phyloP scores from a whole-genome alignment of 2,888 invertebrate genomes.

The Cerceris rybyensis region DNA sequence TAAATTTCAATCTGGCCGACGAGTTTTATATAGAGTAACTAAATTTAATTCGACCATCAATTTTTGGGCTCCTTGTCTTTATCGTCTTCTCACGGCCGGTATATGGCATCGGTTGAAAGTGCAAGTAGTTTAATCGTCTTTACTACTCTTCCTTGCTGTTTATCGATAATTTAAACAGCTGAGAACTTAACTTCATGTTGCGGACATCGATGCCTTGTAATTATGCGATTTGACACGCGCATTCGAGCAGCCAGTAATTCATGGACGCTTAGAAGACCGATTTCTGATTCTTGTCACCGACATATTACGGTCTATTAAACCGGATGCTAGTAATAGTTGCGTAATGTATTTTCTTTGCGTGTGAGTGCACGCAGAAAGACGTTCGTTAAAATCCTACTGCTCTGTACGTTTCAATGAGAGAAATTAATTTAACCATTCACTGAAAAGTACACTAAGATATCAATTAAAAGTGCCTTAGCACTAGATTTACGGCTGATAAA shows the following conservation, averaged over 20 bases:
- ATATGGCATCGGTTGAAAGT: background rate
- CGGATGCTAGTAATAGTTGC: background rate
- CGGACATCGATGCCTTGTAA: conserved; percentile 5
- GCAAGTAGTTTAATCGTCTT: background rate
- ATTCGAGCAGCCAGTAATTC: conserved; percentile 3
- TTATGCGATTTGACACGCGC: conserved; percentile 16
- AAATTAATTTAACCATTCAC: no score
- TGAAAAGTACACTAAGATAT: no score
- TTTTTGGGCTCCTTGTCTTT: conserved; percentile 21
- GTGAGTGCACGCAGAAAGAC: background rate
- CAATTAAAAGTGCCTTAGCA: no score
- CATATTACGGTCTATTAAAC: conserved; percentile 30
- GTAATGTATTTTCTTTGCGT: background rate
- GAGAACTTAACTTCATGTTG: conserved; percentile 3
- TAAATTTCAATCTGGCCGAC: conserved; percentile 44
- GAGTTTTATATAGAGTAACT: conserved; percentile 27
- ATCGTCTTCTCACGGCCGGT: background rate
- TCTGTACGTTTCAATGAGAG: no score
- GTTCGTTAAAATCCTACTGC: background rate
- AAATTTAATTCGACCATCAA: conserved; percentile 43
- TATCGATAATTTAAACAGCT: background rate
- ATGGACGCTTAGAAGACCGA: background rate
- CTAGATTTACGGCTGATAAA: no score
- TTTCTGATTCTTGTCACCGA: conserved; percentile 5
- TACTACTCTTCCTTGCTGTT: background rate